phyloP scores from a whole-genome alignment of 2,113 vertebrate species.

The Leptobrachium ailaonicum region DNA sequence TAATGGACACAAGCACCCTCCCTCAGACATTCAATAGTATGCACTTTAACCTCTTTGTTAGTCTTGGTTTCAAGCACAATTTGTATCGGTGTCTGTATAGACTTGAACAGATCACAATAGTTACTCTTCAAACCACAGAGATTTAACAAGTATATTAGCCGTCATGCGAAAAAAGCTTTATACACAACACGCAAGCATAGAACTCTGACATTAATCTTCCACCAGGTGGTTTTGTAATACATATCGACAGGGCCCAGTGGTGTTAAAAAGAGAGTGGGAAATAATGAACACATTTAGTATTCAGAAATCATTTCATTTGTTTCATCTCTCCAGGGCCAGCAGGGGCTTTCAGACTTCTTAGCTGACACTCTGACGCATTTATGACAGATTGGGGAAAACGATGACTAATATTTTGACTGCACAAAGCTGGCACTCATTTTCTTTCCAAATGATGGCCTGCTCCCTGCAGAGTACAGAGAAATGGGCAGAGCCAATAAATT shows the following conservation, averaged over 20 bases:
- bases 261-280: slow-evolving; percentile 1
- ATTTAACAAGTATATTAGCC: too few relatives aligned
- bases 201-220: slow-evolving; percentile 1
- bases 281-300: slow-evolving; percentile 42
- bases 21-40: too few relatives aligned
- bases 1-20: too few relatives aligned
- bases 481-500: slow-evolving; percentile 17
- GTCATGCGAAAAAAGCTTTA: neutral
- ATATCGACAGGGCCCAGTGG: slow-evolving; percentile 4
- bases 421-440: slow-evolving; percentile 40
- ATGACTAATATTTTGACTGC: slow-evolving; percentile 49
- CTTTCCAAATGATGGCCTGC: slow-evolving; percentile 26
- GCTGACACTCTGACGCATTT: slow-evolving; percentile 34
- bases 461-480: slow-evolving; percentile 29
- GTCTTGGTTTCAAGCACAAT: too few relatives aligned
- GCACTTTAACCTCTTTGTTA: too few relatives aligned
- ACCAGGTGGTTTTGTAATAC: neutral
- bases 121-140: too few relatives aligned
- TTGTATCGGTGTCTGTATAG: too few relatives aligned
- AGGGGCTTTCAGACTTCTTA: slow-evolving; percentile 15
- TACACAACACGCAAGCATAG: neutral
- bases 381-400: slow-evolving; percentile 29
- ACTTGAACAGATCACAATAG: too few relatives aligned
- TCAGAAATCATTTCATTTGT: slow-evolving; percentile 16
- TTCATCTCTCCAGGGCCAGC: slow-evolving; percentile 23